Evolutionary conservation across 1,140 invertebrate species (phyloP).

Genomic region (Matsumurasca onukii): DNA sequence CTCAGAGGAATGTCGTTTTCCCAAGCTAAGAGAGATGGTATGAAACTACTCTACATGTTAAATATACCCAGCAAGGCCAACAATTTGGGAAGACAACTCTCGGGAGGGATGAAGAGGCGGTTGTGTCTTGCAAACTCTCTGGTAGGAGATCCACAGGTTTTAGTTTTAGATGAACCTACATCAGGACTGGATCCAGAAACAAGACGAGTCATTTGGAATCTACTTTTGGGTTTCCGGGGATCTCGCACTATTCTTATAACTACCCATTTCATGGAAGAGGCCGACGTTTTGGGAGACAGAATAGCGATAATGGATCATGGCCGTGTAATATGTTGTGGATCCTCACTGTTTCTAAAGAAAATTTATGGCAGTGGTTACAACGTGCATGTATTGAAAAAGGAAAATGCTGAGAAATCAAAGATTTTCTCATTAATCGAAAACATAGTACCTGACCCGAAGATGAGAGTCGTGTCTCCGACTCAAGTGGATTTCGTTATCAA

Average conservation of each 20-base stretch:
- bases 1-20: slow-evolving; percentile 53
- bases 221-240: slow-evolving; percentile 19
- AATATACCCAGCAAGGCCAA: slow-evolving; percentile 61
- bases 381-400: slow-evolving; percentile 15
- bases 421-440: not conserved
- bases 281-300: slow-evolving; percentile 91
- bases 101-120: slow-evolving; percentile 86
- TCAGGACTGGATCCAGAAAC: slow-evolving; percentile 95
- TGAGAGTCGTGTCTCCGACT: not conserved
- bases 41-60: slow-evolving; percentile 53
- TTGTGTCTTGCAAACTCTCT: slow-evolving; percentile 77
- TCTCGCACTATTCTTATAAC: slow-evolving; percentile 80
- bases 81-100: slow-evolving; percentile 59
- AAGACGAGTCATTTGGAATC: slow-evolving; percentile 84
- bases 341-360: slow-evolving; percentile 84
- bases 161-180: slow-evolving; percentile 60
- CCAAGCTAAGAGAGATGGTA: slow-evolving; percentile 43
- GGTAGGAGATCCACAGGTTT: slow-evolving; percentile 57
- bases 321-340: slow-evolving; percentile 74
- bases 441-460: not conserved
- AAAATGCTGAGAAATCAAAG: no score
- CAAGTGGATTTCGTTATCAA: not conserved
- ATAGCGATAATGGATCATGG: slow-evolving; percentile 91
- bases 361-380: slow-evolving; percentile 63
- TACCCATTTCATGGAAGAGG: slow-evolving; percentile 99